Conservation (phyloP, 1,140 invertebrate genomes). For the Chlorops oryzae region DNA sequence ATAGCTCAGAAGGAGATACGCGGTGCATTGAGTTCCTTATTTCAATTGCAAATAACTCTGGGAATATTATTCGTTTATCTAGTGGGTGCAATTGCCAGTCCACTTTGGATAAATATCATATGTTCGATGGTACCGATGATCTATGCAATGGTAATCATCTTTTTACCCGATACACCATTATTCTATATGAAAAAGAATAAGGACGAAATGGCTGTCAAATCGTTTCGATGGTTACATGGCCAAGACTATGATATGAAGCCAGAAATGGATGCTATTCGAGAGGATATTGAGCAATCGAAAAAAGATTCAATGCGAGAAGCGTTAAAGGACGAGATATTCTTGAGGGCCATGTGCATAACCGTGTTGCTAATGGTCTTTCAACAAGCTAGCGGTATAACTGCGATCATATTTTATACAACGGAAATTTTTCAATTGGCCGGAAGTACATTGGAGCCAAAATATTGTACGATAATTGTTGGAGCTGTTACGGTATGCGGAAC, state of each 20-base stretch:
- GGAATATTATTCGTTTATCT: slow-evolving; percentile 61
- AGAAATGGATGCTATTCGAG: slow-evolving; percentile 29
- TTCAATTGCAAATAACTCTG: slow-evolving; percentile 60
- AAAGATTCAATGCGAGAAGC: background rate
- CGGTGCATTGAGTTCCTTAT: slow-evolving; percentile 64
- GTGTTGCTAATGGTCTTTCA: slow-evolving; percentile 31
- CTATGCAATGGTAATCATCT: slow-evolving; percentile 54
- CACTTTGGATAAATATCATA: slow-evolving; percentile 53
- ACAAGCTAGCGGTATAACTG: slow-evolving; percentile 33
- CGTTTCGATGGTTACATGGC: slow-evolving; percentile 64
- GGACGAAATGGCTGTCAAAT: slow-evolving; percentile 57
- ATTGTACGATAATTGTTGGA: slow-evolving; percentile 66
- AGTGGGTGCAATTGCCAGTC: slow-evolving; percentile 47
- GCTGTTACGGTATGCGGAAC: slow-evolving; percentile 65
- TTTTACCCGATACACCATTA: slow-evolving; percentile 66
- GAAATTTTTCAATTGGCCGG: slow-evolving; percentile 21
- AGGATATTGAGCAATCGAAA: slow-evolving; percentile 15
- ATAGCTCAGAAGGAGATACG: slow-evolving; percentile 62
- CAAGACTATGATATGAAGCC: slow-evolving; percentile 51
- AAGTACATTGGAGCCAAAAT: slow-evolving; percentile 49
- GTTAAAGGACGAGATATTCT: background rate
- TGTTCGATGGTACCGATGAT: slow-evolving; percentile 56
- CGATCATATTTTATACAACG: slow-evolving; percentile 32
- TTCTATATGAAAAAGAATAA: slow-evolving; percentile 51
- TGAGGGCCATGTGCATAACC: slow-evolving; percentile 19